Percentiles rank a stretch among this genome's conserved stretches.
Evolutionary conservation across 2,113 vertebrate species (phyloP).

Genomic region (Chaetorhynchus papuensis): DNA sequence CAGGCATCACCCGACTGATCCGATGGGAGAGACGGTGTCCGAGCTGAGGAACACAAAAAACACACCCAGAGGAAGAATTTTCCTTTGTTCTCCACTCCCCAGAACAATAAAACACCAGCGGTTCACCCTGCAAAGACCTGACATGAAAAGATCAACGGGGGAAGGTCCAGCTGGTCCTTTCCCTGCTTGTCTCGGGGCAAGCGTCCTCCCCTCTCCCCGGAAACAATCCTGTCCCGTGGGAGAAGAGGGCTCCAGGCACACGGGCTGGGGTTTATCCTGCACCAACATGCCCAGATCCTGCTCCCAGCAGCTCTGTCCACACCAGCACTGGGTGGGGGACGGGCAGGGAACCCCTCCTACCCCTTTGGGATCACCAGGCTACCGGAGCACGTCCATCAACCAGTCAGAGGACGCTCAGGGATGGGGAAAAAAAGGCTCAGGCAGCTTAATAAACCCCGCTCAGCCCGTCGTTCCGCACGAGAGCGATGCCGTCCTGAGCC

Average conservation of each 20-base stretch:
- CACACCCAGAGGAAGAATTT: neutral
- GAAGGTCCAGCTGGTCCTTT: neutral
- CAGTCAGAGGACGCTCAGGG: neutral
- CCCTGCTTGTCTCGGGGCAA: neutral
- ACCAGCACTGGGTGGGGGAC: neutral
- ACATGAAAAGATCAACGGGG: neutral
- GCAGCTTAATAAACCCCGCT: neutral
- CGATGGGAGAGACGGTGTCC: accelerated
- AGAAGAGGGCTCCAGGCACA: neutral
- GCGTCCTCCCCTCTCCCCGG: neutral
- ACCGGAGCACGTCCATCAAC: accelerated
- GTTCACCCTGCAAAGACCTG: neutral
- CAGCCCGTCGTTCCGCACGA: accelerated
- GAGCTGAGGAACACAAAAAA: neutral
- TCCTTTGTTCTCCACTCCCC: neutral
- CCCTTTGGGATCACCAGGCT: neutral
- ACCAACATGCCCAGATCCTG: accelerated
- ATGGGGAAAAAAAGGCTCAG: neutral
- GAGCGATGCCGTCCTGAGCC: neutral
- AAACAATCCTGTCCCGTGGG: neutral
- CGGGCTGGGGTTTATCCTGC: neutral
- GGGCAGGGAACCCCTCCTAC: neutral
- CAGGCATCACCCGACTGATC: accelerated
- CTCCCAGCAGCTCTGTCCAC: neutral
- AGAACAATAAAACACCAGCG: neutral